These are phyloP conservation scores for Tauraco erythrolophus DNA, from an alignment of 2,113 vertebrate species.

Conservation along the genomic window DNA sequence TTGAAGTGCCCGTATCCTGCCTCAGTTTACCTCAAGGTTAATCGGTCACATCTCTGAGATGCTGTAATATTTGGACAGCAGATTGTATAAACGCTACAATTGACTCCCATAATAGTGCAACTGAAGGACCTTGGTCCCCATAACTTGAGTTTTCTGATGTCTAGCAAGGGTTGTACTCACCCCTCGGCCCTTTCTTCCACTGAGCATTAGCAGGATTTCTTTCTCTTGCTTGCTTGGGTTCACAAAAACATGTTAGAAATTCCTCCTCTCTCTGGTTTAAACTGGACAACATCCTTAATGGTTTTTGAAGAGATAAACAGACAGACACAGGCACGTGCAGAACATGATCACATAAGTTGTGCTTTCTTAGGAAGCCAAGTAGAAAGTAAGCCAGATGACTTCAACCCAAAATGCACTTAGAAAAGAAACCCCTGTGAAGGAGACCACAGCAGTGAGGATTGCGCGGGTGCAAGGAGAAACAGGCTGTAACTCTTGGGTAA, in stretches of 20 bases:
- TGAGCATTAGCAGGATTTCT: not conserved
- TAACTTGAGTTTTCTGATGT: not conserved
- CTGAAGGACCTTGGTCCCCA: not conserved
- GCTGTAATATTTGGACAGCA: not conserved
- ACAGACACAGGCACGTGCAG: not conserved
- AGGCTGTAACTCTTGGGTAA: not conserved
- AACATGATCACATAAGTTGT: not conserved
- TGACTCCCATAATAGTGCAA: not conserved
- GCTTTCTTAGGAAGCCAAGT: not conserved
- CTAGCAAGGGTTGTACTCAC: not conserved
- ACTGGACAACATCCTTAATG: not conserved
- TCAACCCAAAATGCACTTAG: not conserved
- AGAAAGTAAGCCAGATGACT: not conserved
- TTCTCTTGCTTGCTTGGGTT: not conserved
- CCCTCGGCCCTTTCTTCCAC: not conserved
- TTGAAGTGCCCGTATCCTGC: not conserved
- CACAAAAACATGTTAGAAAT: not conserved
- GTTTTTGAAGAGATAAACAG: not conserved
- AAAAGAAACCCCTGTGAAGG: not conserved
- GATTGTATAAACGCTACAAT: not conserved
- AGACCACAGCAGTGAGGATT: not conserved
- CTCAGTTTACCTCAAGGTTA: not conserved
- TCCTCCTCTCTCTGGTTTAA: not conserved
- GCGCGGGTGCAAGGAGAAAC: not conserved
- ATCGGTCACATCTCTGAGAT: not conserved